phyloP scores from a whole-genome alignment of 2,113 vertebrate genomes.

The Nothocercus julius region DNA sequence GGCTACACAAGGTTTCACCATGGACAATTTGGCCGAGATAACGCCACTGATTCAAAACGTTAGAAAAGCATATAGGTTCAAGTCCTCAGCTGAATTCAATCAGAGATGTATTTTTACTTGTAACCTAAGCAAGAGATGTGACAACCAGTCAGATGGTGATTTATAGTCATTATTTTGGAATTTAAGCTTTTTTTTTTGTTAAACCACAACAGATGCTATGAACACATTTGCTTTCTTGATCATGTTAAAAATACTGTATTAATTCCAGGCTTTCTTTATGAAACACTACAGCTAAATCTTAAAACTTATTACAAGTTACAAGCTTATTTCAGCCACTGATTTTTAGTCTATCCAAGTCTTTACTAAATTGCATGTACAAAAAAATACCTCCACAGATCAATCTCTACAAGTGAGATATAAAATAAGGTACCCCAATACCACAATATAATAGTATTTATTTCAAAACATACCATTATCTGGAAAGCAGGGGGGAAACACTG shows the following conservation, averaged over 20 bases:
- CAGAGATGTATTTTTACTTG: background rate
- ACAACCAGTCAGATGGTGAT: background rate
- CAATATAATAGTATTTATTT: fast-evolving
- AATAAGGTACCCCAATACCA: background rate
- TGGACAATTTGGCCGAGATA: background rate
- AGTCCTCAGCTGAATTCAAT: no score
- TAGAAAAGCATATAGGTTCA: no score
- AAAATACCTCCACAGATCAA: background rate
- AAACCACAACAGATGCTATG: background rate
- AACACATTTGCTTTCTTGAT: background rate
- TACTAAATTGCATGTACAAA: background rate
- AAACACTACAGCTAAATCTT: background rate
- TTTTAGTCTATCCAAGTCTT: background rate
- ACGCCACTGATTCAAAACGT: background rate
- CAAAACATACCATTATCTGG: background rate
- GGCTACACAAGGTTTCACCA: background rate
- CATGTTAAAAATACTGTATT: background rate
- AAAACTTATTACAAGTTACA: background rate
- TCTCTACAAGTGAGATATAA: background rate
- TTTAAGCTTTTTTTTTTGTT: background rate
- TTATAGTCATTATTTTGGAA: background rate
- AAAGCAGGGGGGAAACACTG: background rate
- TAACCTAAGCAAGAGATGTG: background rate
- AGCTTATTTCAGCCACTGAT: background rate
- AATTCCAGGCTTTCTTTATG: background rate